phyloP scores from a whole-genome alignment of 2,113 vertebrate species.

The Chionomys nivalis region DNA sequence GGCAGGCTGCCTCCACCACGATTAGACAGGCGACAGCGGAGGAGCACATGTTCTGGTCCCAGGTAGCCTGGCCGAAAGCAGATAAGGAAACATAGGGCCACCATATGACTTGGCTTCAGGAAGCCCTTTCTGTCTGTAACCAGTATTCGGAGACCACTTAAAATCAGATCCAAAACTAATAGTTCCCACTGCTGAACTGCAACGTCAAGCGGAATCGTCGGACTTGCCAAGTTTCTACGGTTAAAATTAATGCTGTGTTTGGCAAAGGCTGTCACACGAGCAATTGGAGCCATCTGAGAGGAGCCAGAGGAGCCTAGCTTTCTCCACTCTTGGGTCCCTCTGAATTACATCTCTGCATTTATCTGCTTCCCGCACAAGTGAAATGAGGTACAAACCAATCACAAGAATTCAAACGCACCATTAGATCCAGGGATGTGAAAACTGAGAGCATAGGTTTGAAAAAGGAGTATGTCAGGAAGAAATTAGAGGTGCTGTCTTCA shows the following conservation, averaged over 20 bases:
- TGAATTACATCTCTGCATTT: constrained; percentile 56
- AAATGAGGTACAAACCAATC: neutral
- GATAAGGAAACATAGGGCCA: constrained; percentile 73
- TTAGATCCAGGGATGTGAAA: constrained; percentile 17
- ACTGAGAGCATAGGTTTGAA: neutral
- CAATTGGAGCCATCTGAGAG: constrained; percentile 74
- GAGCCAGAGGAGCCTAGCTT: constrained; percentile 54
- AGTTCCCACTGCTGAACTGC: constrained; percentile 79
- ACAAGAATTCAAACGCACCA: constrained; percentile 22
- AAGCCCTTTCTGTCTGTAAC: constrained; percentile 76
- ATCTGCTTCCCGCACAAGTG: neutral
- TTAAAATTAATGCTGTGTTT: constrained; percentile 81
- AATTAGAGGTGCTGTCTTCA: neutral
- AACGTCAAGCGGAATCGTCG: constrained; percentile 72
- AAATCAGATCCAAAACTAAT: constrained; percentile 82
- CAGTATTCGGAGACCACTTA: constrained; percentile 80
- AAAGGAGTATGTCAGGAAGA: neutral
- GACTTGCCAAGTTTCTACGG: constrained; percentile 79
- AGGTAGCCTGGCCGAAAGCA: constrained; percentile 66
- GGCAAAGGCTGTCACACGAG: constrained; percentile 67
- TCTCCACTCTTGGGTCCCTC: constrained; percentile 59
- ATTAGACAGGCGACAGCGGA: neutral
- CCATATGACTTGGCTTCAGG: constrained; percentile 77
- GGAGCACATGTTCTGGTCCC: constrained; percentile 64
- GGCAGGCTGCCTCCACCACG: neutral